phyloP scores from a whole-genome alignment of 1,140 invertebrate genomes.

The Galleria mellonella region DNA sequence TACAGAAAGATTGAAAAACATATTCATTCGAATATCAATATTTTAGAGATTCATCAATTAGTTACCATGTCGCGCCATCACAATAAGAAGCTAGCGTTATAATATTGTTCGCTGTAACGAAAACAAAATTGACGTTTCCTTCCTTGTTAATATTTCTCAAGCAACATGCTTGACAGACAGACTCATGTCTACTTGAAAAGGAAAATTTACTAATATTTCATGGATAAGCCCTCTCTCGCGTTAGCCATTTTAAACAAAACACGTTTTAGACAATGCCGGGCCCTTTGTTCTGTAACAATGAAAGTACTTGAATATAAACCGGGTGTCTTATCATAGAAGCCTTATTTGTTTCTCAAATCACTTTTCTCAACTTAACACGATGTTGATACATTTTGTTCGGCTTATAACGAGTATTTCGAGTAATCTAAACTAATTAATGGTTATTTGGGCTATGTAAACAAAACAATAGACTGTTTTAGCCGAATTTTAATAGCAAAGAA shows the following conservation, averaged over 20 bases:
- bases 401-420: slow-evolving; percentile 11
- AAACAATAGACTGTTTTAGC: no score
- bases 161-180: slow-evolving; percentile 9
- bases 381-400: slow-evolving; percentile 6
- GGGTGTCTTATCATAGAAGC: slow-evolving; percentile 29
- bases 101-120: no score
- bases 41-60: no score
- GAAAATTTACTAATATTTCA: slow-evolving; percentile 17
- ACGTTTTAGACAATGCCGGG: slow-evolving; percentile 27
- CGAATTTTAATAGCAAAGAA: no score
- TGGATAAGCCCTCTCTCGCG: slow-evolving; percentile 18
- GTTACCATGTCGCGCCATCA: no score
- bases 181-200: slow-evolving; percentile 1
- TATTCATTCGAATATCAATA: no score
- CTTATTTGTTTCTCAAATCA: slow-evolving; percentile 33
- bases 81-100: no score
- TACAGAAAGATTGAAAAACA: no score
- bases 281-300: slow-evolving; percentile 34
- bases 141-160: neutral
- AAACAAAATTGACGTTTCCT: no score
- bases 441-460: slow-evolving; percentile 1
- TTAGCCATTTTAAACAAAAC: slow-evolving; percentile 40
- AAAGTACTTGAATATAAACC: slow-evolving; percentile 28
- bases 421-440: slow-evolving; percentile 11
- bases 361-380: slow-evolving; percentile 16